phyloP scores from a whole-genome alignment of 2,888 invertebrate species.

The Neuroscelio doddi region DNA sequence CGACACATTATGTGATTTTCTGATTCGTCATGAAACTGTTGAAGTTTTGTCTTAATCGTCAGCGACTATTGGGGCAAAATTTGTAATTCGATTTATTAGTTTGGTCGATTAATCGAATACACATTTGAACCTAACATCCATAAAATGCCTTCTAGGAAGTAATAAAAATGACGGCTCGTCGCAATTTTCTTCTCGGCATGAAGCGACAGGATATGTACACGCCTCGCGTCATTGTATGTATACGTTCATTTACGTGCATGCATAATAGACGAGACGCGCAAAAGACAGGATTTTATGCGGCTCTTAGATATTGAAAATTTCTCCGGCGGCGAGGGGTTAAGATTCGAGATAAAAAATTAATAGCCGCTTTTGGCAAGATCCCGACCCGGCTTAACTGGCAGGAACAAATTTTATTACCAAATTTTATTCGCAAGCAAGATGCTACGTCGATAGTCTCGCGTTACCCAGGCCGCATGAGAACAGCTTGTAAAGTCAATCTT shows the following conservation, averaged over 20 bases:
- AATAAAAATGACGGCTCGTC: slow-evolving; percentile 31
- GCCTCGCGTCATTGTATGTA: slow-evolving; percentile 21
- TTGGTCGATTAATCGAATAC: not conserved
- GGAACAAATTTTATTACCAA: slow-evolving; percentile 72
- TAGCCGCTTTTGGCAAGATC: slow-evolving; percentile 69
- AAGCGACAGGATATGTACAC: slow-evolving; percentile 28
- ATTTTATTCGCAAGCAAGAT: slow-evolving; percentile 64
- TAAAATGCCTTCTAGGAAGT: slow-evolving; percentile 16
- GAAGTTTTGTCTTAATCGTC: too few species aligned
- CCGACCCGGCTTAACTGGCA: slow-evolving; percentile 63
- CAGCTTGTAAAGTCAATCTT: slow-evolving; percentile 35
- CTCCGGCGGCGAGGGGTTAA: slow-evolving; percentile 54
- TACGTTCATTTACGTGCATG: slow-evolving; percentile 39
- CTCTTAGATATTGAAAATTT: slow-evolving; percentile 60
- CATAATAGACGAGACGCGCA: slow-evolving; percentile 48
- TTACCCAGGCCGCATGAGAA: slow-evolving; percentile 21
- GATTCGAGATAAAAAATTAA: slow-evolving; percentile 71
- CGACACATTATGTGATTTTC: too few species aligned
- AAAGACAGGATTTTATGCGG: slow-evolving; percentile 49
- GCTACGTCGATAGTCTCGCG: slow-evolving; percentile 38
- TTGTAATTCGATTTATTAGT: not conserved
- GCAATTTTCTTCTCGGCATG: slow-evolving; percentile 28
- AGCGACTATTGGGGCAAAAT: too few species aligned
- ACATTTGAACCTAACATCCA: too few species aligned
- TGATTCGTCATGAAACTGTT: not conserved